Evolutionary conservation across 2,888 invertebrate genomes (phyloP).

Genomic region (Volucella inanis): DNA sequence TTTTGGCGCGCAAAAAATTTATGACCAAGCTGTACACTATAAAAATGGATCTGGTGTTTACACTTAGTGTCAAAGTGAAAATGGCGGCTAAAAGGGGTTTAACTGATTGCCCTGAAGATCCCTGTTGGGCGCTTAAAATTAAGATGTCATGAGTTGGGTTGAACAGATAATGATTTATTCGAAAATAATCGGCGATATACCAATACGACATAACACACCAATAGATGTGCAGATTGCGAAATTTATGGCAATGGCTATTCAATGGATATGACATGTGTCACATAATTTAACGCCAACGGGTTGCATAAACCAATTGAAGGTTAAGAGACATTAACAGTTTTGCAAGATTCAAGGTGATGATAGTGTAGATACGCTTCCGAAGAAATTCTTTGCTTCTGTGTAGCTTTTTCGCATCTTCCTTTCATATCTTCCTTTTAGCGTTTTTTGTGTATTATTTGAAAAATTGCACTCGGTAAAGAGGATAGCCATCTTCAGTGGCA

Average conservation of each 20-base stretch:
- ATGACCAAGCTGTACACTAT: conserved; percentile 41
- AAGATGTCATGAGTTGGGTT: conserved; percentile 66
- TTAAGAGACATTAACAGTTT: neutral
- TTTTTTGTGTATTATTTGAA: neutral
- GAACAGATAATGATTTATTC: conserved; percentile 68
- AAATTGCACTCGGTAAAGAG: neutral
- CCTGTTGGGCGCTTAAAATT: conserved; percentile 54
- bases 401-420: neutral
- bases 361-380: too few species aligned
- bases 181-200: conserved; percentile 55
- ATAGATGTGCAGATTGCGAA: conserved; percentile 34
- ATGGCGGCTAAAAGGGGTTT: conserved; percentile 11
- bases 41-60: conserved; percentile 54
- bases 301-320: neutral
- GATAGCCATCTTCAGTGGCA: too few species aligned
- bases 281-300: conserved; percentile 9
- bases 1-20: conserved; percentile 53
- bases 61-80: conserved; percentile 54
- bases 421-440: neutral
- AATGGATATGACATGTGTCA: conserved; percentile 21
- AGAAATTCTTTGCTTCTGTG: neutral
- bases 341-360: neutral
- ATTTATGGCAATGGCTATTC: conserved; percentile 23
- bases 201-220: too few species aligned
- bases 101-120: conserved; percentile 29